Evolutionary conservation across 1,140 invertebrate species (phyloP).

Genomic region (Orius insidiosus): DNA sequence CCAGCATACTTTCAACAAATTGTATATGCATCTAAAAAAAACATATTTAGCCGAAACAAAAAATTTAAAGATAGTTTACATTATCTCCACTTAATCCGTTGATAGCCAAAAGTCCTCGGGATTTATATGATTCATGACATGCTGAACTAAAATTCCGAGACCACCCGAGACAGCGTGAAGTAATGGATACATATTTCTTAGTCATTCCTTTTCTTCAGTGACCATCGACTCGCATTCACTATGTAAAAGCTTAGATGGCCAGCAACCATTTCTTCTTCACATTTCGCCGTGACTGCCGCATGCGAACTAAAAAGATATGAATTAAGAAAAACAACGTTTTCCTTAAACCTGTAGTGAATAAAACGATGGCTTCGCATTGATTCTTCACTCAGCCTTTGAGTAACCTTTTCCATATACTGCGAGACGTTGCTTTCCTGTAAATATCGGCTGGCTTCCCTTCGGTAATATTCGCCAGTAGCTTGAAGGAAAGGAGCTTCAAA

Average conservation of each 20-base stretch:
- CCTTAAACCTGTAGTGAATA: constrained; percentile 47
- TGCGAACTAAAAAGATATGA: constrained; percentile 37
- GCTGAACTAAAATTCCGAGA: constrained; percentile 57
- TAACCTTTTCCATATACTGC: constrained; percentile 82
- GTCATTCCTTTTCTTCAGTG: constrained; percentile 61
- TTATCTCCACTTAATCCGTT: constrained; percentile 61
- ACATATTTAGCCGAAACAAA: background rate
- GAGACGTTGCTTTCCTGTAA: constrained; percentile 69
- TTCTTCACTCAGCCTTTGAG: constrained; percentile 67
- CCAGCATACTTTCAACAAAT: constrained; percentile 86
- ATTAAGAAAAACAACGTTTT: constrained; percentile 6
- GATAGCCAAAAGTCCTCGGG: constrained; percentile 48
- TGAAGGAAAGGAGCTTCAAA: constrained; percentile 74
- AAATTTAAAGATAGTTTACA: constrained; percentile 29
- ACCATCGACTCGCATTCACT: constrained; percentile 75
- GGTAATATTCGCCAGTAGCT: constrained; percentile 68
- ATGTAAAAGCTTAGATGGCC: constrained; percentile 76
- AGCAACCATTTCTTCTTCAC: constrained; percentile 69
- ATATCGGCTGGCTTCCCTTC: constrained; percentile 57
- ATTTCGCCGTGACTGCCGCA: constrained; percentile 48
- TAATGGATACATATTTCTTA: constrained; percentile 73
- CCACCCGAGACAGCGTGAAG: constrained; percentile 66
- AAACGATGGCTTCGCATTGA: constrained; percentile 64
- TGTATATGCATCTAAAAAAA: constrained; percentile 47
- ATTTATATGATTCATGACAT: constrained; percentile 79